Conservation (phyloP, 1,140 invertebrate species). For the Dendroctonus ponderosae region DNA sequence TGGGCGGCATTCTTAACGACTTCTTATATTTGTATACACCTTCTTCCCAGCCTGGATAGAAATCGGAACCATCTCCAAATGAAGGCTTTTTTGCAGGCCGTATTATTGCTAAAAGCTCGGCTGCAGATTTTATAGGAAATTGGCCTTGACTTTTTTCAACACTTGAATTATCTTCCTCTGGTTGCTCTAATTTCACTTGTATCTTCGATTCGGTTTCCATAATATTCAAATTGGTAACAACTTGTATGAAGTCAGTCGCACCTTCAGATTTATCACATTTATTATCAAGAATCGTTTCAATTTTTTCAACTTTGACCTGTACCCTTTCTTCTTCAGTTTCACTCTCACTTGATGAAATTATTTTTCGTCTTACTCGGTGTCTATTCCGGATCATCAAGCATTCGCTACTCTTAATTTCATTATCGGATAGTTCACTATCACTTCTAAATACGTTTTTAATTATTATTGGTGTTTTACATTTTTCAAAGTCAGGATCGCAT, state of each 20-base stretch:
- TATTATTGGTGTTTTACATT: slow-evolving; percentile 7
- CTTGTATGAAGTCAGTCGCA: not conserved
- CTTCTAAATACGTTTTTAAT: slow-evolving; percentile 11
- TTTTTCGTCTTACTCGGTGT: slow-evolving; percentile 26
- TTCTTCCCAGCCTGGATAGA: slow-evolving; percentile 75
- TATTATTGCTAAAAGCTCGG: slow-evolving; percentile 24
- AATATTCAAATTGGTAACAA: no score
- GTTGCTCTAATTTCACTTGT: slow-evolving; percentile 44
- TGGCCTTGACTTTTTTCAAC: not conserved
- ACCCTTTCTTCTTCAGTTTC: slow-evolving; percentile 21
- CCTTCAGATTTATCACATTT: not conserved
- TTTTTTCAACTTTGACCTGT: slow-evolving; percentile 8
- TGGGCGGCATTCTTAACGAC: slow-evolving; percentile 73
- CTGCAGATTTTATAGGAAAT: slow-evolving; percentile 11
- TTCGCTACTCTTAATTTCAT: slow-evolving; percentile 31
- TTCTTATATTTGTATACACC: slow-evolving; percentile 78
- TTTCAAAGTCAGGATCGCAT: not conserved
- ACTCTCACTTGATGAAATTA: slow-evolving; percentile 34
- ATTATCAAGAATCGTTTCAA: slow-evolving; percentile 17
- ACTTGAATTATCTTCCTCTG: not conserved
- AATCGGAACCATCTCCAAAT: slow-evolving; percentile 72
- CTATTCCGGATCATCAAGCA: slow-evolving; percentile 17
- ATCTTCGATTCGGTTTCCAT: no score
- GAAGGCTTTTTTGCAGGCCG: slow-evolving; percentile 57
- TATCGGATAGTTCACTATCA: slow-evolving; percentile 29